Evolutionary conservation across 2,797 vertebrate species (phyloP).

Genomic region (Urocyon cinereoargenteus): DNA sequence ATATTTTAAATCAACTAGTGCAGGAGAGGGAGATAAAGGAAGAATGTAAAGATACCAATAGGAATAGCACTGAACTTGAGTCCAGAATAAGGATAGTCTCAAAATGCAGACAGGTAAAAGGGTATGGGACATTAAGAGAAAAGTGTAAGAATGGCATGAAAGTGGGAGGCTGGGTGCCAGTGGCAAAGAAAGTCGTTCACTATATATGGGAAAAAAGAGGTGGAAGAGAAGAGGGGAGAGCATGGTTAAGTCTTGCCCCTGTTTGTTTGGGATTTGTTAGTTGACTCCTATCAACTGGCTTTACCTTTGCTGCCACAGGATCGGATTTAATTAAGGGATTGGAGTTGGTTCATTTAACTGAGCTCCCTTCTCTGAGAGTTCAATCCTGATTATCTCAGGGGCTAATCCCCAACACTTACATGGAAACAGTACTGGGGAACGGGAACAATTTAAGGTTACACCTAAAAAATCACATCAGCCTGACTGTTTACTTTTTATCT

Average conservation of each 20-base stretch:
- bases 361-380: neutral
- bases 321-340: neutral
- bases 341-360: neutral
- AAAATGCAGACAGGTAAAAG: neutral
- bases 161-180: rapidly evolving
- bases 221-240: neutral
- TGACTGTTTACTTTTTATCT: neutral
- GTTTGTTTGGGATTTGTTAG: neutral
- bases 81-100: neutral
- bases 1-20: neutral
- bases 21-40: neutral
- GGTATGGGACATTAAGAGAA: neutral
- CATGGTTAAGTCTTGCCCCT: neutral
- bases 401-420: neutral
- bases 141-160: neutral
- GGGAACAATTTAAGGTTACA: neutral
- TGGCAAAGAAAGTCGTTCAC: neutral
- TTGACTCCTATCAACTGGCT: neutral
- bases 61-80: neutral
- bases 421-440: neutral
- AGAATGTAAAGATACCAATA: neutral
- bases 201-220: neutral
- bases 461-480: neutral
- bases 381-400: neutral
- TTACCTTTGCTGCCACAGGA: neutral